Base-by-base conservation (phyloP, 2,888 invertebrate species). In the Drosophila hawaiiensis region DNA sequence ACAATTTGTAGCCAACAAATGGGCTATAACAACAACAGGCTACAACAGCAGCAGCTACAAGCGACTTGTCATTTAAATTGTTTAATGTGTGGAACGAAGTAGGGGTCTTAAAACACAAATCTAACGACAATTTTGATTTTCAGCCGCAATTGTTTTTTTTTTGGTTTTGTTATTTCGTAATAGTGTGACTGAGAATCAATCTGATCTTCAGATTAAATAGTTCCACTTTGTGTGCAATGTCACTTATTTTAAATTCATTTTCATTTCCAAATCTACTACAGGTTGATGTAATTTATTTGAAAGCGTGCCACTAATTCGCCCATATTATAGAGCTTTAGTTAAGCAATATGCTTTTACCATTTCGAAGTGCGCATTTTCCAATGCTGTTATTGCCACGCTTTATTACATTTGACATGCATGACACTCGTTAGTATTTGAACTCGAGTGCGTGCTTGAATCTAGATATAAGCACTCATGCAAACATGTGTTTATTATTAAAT, bases 11-110 rank as follows among this genome's bases (percentile, higher is more conserved):
- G 64, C 9, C 75, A 70, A 55, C 72, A 75, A 75, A 71, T 75
- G 69, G 62, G 35, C 63, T 28, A 29, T n/a, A 16, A 59, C 60
- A 56, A 39, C 41, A 43, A 43, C 16, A 4, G n/a, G 0, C 56
- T 3, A 35, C 16, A 55, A 16, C 7, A n/a, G 6, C 4, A 14
- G 7, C n/a, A 22, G n/a, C 29, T 4, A 56, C 29, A 41, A 41
- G 58, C 43, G 25, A 79, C 61, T 59, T 76, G 73, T 43, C 65
- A 66, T 69, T 86, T 86, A 88, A 58, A 54, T 62, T 56, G 80
- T 73, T 78, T 84, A 86, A 81, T 82, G 74, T 69, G 59, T 73
- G 89, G 89, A 86, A 86, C 86, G 67, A 56, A 50, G 61, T 53
- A 68, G 69, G 68, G 54, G 71, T 66, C 73, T 71, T 52, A 54